These are phyloP conservation scores for Sphenopsis melanotis DNA, from an alignment of 2,797 vertebrate species.

Conservation along the genomic window DNA sequence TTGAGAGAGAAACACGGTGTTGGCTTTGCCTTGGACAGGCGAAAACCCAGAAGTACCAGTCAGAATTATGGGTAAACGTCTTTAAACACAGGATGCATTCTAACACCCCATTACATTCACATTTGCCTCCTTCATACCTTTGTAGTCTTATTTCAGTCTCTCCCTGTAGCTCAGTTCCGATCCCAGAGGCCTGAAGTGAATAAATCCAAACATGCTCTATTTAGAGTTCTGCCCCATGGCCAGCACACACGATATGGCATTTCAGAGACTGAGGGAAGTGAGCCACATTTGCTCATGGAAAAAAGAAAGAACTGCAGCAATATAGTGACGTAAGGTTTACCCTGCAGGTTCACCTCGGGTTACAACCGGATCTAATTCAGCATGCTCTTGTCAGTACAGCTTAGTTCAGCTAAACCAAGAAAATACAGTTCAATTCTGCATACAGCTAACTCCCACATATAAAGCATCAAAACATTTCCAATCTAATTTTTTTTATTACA, in stretches of 20 bases:
- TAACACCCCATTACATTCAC: neutral
- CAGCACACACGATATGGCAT: neutral
- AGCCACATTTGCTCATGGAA: neutral
- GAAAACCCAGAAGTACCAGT: neutral
- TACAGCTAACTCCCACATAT: conserved; percentile 48
- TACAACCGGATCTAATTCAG: conserved; percentile 61
- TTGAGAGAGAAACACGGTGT: rapidly evolving
- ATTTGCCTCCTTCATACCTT: neutral
- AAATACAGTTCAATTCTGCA: conserved; percentile 47
- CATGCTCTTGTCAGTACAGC: conserved; percentile 56
- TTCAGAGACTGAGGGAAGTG: conserved; percentile 21
- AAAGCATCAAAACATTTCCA: conserved; percentile 25
- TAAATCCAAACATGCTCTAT: conserved; percentile 24
- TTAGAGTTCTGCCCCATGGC: neutral
- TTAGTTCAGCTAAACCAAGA: conserved; percentile 60
- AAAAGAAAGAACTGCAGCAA: conserved; percentile 30
- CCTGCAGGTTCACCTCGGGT: conserved; percentile 61
- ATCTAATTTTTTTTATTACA: conserved; percentile 6
- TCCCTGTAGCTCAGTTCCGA: neutral
- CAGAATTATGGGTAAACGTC: neutral
- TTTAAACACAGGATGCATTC: neutral
- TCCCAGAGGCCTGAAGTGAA: conserved; percentile 1
- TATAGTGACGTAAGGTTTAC: conserved; percentile 34
- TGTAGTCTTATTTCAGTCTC: neutral
- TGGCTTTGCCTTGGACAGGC: neutral